phyloP scores from a whole-genome alignment of 2,113 vertebrate genomes.

The Psittacara wagleri region DNA sequence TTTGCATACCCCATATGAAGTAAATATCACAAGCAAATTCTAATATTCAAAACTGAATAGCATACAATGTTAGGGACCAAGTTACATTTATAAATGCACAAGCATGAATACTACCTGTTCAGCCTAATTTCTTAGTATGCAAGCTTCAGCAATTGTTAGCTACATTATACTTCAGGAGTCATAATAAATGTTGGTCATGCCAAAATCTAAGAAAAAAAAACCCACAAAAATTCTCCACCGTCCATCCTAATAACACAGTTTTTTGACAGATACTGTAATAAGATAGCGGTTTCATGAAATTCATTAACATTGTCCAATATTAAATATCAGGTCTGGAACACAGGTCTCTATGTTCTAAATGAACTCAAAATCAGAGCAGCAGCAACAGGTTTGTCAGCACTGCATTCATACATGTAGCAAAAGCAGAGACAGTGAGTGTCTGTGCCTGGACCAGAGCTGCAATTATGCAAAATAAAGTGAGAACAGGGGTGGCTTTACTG shows the following conservation, averaged over 20 bases:
- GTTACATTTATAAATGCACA: slow-evolving; percentile 27
- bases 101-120: neutral
- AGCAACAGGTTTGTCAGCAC: neutral
- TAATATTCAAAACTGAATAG: slow-evolving; percentile 6
- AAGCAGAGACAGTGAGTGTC: neutral
- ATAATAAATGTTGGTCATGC: slow-evolving; percentile 42
- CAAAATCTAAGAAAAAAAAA: slow-evolving; percentile 36
- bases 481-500: neutral
- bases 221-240: neutral
- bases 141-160: slow-evolving; percentile 19
- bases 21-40: slow-evolving; percentile 23
- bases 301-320: neutral
- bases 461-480: neutral
- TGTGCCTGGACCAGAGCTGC: neutral
- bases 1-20: neutral
- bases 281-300: neutral
- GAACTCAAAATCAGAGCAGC: neutral
- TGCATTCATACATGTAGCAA: neutral
- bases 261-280: neutral
- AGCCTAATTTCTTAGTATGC: slow-evolving; percentile 16
- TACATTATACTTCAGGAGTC: slow-evolving; percentile 26
- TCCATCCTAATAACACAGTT: neutral
- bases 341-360: neutral
- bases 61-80: neutral
- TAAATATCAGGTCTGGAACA: neutral